Evolutionary conservation across 1,140 invertebrate genomes (phyloP), one percentile per base, ranked within the genome.

Genomic region (Eubasilissa regina): DNA sequence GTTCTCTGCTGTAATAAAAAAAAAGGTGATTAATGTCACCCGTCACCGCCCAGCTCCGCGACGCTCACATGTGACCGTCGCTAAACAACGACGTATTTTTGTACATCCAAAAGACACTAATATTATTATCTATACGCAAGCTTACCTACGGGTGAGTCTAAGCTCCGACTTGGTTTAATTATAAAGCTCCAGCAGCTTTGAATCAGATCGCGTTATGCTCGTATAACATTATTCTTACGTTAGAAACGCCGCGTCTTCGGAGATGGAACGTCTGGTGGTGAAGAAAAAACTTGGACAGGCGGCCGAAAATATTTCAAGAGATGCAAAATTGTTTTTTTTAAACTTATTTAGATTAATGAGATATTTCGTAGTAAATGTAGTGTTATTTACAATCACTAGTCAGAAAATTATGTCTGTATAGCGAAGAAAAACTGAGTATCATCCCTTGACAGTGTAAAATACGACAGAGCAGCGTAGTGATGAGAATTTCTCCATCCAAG

Each of bases 181-280:
- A 81, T 81, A 81, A 78, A 81, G 51, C 80, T 81, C 80, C 80
- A 81, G 80, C 68, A 62, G 47, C 53, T 68, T 81, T 19, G 48
- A 70, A 81, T 78, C 80, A 74, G 56, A 73, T 21, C 19, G 35
- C 64, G 53, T 25, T 72, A 55, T 73, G 56, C 43, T 7, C 53
- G 53, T 45, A 58, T 48, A 79, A 78, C 77, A 73, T 79, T 56
- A 75, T 58, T 55, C 73, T 44, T 45, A 56, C 55, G 73, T 75
- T 60, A 35, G n/a, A 75, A 75, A 75, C 45, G 15, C 44, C 73
- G 73, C 45, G 13, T 15, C 45, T 66, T n/a, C 6, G 35, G 43
- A 66, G 21, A 35, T 66, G n/a, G 62, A 21, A n/a, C 25, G 62
- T n/a, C n/a, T n/a, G n/a, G n/a, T n/a, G n/a, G n/a, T n/a, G n/a